Percentiles rank a stretch among this genome's conserved stretches.
Evolutionary conservation across 1,140 invertebrate genomes (phyloP).

Genomic region (Drosophila orosa): DNA sequence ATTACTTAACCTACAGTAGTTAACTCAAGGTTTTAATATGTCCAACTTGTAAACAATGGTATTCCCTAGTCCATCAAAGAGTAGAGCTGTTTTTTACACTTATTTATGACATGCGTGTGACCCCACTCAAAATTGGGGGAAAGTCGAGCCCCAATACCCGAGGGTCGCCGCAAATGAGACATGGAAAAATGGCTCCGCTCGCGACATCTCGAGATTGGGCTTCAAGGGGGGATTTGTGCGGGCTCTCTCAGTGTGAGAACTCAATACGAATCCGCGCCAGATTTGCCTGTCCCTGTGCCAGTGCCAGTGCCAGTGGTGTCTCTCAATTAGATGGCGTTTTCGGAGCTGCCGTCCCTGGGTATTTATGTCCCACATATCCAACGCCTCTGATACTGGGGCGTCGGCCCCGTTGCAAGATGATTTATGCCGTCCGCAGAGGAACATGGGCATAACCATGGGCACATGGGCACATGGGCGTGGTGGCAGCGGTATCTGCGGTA

Average conservation of each 20-base stretch:
- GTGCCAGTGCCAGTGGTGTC: slow-evolving; percentile 50
- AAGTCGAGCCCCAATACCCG: slow-evolving; percentile 29
- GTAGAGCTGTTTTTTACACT: slow-evolving; percentile 21
- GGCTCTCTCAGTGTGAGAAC: slow-evolving; percentile 47
- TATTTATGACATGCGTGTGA: slow-evolving; percentile 58
- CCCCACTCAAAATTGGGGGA: slow-evolving; percentile 48
- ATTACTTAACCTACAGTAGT: not conserved
- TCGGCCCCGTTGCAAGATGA: slow-evolving; percentile 63
- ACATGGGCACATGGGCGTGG: slow-evolving; percentile 46
- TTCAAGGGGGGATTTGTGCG: slow-evolving; percentile 30
- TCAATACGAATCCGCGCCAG: slow-evolving; percentile 44
- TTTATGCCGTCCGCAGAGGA: slow-evolving; percentile 73
- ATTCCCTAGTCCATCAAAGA: slow-evolving; percentile 24
- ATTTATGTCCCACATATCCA: slow-evolving; percentile 53
- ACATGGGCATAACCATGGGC: slow-evolving; percentile 64
- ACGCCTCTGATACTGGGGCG: slow-evolving; percentile 45
- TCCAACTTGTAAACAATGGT: slow-evolving; percentile 9
- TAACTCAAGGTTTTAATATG: not conserved
- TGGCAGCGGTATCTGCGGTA: slow-evolving; percentile 35
- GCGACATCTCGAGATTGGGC: slow-evolving; percentile 27
- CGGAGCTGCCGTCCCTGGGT: slow-evolving; percentile 44
- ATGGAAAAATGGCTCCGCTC: slow-evolving; percentile 46
- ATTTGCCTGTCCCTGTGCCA: slow-evolving; percentile 32
- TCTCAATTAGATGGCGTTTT: slow-evolving; percentile 77
- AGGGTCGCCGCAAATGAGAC: slow-evolving; percentile 47